Evolutionary conservation across 2,797 vertebrate species (phyloP).

Genomic region (Nyctalus aviator): DNA sequence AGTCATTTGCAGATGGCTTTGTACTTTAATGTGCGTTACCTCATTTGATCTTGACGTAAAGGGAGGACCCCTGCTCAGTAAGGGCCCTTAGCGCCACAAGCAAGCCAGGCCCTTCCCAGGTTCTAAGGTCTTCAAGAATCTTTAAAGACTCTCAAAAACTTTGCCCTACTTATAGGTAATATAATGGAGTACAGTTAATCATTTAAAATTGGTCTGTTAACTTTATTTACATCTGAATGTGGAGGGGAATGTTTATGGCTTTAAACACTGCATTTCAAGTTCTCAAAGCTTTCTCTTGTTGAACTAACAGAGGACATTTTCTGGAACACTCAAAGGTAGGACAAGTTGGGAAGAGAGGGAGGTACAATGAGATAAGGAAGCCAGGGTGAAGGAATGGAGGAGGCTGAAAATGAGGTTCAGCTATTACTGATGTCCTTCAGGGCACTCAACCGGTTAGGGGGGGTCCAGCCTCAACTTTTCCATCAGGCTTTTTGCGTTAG

Average conservation of each 20-base stretch:
- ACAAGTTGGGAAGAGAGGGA: not conserved
- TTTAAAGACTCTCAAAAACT: not conserved
- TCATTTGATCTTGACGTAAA: slow-evolving; percentile 4
- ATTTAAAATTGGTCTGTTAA: not conserved
- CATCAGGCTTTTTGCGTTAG: not conserved
- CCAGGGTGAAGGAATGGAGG: not conserved
- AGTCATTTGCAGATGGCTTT: not conserved
- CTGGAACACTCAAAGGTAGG: not conserved
- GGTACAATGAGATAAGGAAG: not conserved
- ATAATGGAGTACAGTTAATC: not conserved
- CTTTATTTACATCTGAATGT: not conserved
- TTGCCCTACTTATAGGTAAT: not conserved
- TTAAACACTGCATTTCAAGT: not conserved
- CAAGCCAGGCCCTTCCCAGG: not conserved
- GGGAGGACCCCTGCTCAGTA: slow-evolving; percentile 5
- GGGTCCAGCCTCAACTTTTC: not conserved
- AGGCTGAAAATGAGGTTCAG: not conserved
- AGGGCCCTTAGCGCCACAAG: not conserved
- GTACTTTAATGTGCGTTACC: not conserved
- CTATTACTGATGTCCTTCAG: not conserved
- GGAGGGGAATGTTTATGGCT: not conserved
- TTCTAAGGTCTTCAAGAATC: slow-evolving; percentile 24
- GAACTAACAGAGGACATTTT: not conserved
- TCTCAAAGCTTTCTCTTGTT: not conserved
- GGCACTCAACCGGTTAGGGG: not conserved